phyloP scores from a whole-genome alignment of 2,797 vertebrate species.

The Myiotriccus ornatus region DNA sequence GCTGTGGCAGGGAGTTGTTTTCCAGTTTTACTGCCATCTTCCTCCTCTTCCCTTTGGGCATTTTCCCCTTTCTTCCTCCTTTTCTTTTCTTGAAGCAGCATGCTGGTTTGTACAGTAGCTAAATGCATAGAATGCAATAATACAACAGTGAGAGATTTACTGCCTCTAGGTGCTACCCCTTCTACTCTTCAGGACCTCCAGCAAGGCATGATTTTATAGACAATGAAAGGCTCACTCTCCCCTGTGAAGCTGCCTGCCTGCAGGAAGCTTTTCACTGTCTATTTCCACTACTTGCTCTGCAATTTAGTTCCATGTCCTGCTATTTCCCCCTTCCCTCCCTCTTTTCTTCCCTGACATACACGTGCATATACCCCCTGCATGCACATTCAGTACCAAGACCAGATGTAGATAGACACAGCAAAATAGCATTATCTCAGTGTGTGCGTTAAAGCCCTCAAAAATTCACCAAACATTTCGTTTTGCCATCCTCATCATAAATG shows the following conservation, averaged over 20 bases:
- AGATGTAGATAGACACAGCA: not conserved
- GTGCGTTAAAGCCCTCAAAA: not conserved
- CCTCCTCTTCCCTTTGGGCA: constrained; percentile 26
- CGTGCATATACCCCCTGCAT: not conserved
- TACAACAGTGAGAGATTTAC: constrained; percentile 50
- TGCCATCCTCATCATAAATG: not conserved
- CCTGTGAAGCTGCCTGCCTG: constrained; percentile 42
- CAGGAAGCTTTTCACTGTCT: constrained; percentile 62
- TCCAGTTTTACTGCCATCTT: constrained; percentile 1
- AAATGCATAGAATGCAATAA: constrained; percentile 51
- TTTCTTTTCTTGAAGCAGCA: constrained; percentile 22
- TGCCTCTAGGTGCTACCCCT: constrained; percentile 48
- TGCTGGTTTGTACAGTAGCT: constrained; percentile 42
- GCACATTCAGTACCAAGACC: not conserved
- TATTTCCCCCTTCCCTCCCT: constrained; percentile 42
- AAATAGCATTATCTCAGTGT: not conserved
- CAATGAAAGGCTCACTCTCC: constrained; percentile 47
- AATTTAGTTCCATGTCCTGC: constrained; percentile 55
- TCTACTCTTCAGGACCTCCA: constrained; percentile 61
- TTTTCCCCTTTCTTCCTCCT: not conserved
- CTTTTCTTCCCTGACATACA: not conserved
- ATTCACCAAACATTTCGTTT: not conserved
- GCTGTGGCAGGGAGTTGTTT: constrained; percentile 8
- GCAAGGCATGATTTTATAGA: constrained; percentile 64
- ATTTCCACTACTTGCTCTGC: constrained; percentile 54